These are phyloP conservation scores for Gastrophysa polygoni DNA, from an alignment of 2,888 invertebrate species.

Conservation along the genomic window DNA sequence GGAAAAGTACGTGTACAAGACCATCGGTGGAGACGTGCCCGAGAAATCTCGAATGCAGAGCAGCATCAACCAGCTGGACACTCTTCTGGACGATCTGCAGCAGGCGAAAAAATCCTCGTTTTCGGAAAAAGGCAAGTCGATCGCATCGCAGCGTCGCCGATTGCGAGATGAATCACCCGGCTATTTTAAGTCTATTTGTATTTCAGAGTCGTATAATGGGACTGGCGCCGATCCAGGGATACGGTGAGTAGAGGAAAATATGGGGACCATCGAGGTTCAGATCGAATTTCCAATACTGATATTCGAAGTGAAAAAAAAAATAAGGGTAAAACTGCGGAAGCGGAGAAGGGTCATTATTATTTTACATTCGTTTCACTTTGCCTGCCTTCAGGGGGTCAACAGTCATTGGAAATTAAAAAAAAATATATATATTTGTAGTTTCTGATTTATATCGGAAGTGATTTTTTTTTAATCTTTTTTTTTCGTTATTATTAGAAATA, in stretches of 20 bases:
- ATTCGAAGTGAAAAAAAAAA: too few relatives aligned
- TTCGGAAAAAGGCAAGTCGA: slow-evolving; percentile 44
- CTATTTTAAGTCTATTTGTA: slow-evolving; percentile 43
- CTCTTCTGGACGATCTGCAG: slow-evolving; percentile 75
- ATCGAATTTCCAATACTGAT: neutral
- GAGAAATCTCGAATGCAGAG: slow-evolving; percentile 58
- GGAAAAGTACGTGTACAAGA: slow-evolving; percentile 54
- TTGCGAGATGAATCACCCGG: neutral
- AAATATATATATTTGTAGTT: too few relatives aligned
- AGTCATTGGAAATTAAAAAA: too few relatives aligned
- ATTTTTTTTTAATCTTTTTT: too few relatives aligned
- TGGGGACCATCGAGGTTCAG: neutral
- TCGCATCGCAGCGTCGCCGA: too few relatives aligned
- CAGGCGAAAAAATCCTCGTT: slow-evolving; percentile 54
- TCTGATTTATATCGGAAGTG: too few relatives aligned
- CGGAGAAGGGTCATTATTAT: too few relatives aligned
- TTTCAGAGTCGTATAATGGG: slow-evolving; percentile 54
- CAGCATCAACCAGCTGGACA: slow-evolving; percentile 78
- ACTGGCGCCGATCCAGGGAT: slow-evolving; percentile 54
- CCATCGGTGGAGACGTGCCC: slow-evolving; percentile 45
- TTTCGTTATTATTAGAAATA: too few relatives aligned
- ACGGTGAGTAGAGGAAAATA: slow-evolving; percentile 50
- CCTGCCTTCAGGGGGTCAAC: too few relatives aligned
- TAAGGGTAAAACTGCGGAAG: too few relatives aligned
- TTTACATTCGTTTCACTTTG: too few relatives aligned